Conservation (phyloP, 2,797 vertebrate genomes). For the Melopsittacus undulatus region DNA sequence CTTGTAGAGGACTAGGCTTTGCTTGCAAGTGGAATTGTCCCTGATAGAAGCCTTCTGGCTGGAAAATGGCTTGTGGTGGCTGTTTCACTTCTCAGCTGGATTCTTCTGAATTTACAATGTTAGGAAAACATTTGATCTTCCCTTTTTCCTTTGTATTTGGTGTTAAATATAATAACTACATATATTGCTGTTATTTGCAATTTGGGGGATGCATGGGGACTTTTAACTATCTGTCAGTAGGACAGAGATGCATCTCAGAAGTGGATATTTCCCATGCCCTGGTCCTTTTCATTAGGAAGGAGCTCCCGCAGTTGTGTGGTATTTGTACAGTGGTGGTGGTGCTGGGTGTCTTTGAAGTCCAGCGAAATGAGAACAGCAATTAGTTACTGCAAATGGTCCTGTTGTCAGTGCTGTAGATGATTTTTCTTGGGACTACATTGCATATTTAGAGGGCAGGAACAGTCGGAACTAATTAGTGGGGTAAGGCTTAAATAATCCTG, state of each 20-base stretch:
- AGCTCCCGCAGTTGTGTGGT: neutral
- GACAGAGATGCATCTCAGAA: neutral
- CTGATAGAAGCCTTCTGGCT: neutral
- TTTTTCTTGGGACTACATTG: neutral
- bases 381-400: slow-evolving; percentile 9
- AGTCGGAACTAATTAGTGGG: slow-evolving; percentile 23
- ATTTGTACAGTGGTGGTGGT: neutral
- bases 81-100: neutral
- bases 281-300: neutral
- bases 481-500: slow-evolving; percentile 2
- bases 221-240: neutral
- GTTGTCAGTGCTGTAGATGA: neutral
- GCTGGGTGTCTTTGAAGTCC: slow-evolving; percentile 27
- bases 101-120: neutral
- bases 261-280: neutral
- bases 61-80: neutral
- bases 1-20: neutral
- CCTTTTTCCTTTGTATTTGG: neutral
- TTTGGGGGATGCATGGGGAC: neutral
- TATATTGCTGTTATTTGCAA: neutral
- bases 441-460: neutral
- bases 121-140: neutral
- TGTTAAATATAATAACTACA: neutral
- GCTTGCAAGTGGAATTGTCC: neutral
- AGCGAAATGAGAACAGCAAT: slow-evolving; percentile 19